Percentiles rank a stretch among this genome's conserved stretches.
Evolutionary conservation across 2,797 vertebrate genomes (phyloP).

Genomic region (Tragelaphus oryx): DNA sequence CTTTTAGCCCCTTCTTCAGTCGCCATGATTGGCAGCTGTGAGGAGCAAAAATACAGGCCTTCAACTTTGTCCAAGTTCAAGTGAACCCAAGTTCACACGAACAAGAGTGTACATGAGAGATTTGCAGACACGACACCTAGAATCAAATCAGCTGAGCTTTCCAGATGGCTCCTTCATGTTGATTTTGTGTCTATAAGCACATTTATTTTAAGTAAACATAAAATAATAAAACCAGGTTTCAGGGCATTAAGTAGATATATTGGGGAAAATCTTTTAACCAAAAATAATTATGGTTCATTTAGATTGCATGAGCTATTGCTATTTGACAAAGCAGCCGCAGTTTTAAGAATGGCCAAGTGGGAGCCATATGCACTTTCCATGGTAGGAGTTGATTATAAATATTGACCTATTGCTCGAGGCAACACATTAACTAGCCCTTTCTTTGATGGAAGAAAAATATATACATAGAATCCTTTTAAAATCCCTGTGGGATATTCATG

Average conservation of each 20-base stretch:
- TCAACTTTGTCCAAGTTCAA: background rate
- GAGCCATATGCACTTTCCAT: background rate
- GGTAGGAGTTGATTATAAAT: conserved; percentile 39
- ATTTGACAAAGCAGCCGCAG: background rate
- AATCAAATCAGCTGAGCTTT: background rate
- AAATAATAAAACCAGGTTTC: background rate
- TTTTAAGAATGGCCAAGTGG: conserved; percentile 37
- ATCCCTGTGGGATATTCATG: background rate
- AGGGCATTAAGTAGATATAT: conserved; percentile 8
- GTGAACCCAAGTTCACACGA: background rate
- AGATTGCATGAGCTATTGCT: background rate
- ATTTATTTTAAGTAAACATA: background rate
- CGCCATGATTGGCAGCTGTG: background rate
- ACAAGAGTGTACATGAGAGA: background rate
- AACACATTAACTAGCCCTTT: background rate
- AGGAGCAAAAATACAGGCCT: background rate
- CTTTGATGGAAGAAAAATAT: background rate
- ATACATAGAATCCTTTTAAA: background rate
- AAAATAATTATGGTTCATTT: conserved; percentile 24
- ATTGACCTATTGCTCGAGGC: background rate
- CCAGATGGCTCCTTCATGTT: background rate
- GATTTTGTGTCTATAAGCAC: background rate
- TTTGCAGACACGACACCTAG: background rate
- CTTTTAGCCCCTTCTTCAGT: background rate
- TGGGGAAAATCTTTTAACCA: background rate